Evolutionary conservation across 2,113 vertebrate genomes (phyloP), one percentile per base, ranked within the genome.

Genomic region (Sylvilagus bachmani): DNA sequence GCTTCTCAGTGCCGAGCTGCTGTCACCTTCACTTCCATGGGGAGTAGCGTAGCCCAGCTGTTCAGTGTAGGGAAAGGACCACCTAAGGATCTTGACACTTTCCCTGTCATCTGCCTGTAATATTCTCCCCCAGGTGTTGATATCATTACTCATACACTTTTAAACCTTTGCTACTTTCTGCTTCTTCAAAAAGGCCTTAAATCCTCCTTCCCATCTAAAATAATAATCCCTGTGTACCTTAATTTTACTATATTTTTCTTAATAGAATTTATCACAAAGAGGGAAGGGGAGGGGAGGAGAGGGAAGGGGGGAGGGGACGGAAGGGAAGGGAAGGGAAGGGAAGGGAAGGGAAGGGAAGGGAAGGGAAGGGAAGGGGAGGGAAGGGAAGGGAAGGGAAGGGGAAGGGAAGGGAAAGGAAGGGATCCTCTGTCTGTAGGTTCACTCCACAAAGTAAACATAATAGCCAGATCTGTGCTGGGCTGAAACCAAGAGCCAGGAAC

Each of bases 221-320:
- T 24, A 86, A 16, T 44, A 79, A 82, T 7, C 14, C 38, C n/a
- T 49, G 11, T 61, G 13, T 31, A 66, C 74, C 74, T 24, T 49
- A 85, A 74, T 91, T 29, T 36, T 9, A 4, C 80, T 49, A 22
- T 74, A 38, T 81, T 91, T 91, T 61, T 66, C 81, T 91, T 81
- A 51, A 81, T 11, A 22, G 58, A 14, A 81, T 14, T 81, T 58
- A 73, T 81, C 77, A 66, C 49, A n/a, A n/a, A n/a, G n/a, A n/a
- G n/a, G n/a, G n/a, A n/a, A n/a, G n/a, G n/a, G n/a, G n/a, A n/a
- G n/a, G n/a, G n/a, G n/a, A n/a, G n/a, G n/a, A n/a, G n/a, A n/a
- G n/a, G n/a, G n/a, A n/a, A n/a, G n/a, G n/a, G n/a, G n/a, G n/a
- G n/a, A n/a, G n/a, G n/a, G n/a, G n/a, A n/a, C n/a, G n/a, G n/a